These are phyloP conservation scores for Caracal caracal DNA, from an alignment of 2,113 vertebrate species.

Conservation along the genomic window DNA sequence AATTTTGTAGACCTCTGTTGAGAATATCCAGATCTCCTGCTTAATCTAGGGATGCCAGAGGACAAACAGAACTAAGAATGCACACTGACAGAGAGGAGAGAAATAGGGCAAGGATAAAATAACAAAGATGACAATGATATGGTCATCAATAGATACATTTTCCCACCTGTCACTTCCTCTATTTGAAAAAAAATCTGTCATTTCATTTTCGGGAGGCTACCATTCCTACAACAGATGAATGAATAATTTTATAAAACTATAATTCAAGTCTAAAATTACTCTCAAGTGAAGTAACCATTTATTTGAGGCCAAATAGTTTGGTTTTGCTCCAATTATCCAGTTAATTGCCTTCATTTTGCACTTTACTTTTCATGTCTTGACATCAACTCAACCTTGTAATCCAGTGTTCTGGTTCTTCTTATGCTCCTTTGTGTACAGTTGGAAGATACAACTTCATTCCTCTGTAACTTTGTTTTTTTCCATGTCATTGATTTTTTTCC, in stretches of 20 bases:
- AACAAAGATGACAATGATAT: neutral
- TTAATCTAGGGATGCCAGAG: neutral
- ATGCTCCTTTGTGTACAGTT: neutral
- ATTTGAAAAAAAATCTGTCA: neutral
- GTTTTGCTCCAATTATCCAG: slow-evolving; percentile 51
- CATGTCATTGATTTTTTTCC: slow-evolving; percentile 62
- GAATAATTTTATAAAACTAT: neutral
- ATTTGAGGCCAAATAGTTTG: slow-evolving; percentile 24
- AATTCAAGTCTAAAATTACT: slow-evolving; percentile 35
- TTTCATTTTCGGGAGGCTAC: neutral
- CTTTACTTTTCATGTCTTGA: slow-evolving; percentile 29
- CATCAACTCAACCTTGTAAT: neutral
- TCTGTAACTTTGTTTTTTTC: slow-evolving; percentile 48
- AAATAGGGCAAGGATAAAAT: neutral
- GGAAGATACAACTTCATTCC: neutral
- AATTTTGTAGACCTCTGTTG: neutral
- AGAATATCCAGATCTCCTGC: neutral
- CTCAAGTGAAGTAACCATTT: slow-evolving; percentile 36
- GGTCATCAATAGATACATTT: neutral
- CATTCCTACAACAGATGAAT: neutral
- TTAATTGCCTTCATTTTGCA: slow-evolving; percentile 43
- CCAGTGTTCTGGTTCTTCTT: neutral
- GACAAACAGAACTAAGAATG: neutral
- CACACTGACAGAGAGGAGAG: neutral
- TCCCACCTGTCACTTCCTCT: neutral